phyloP scores from a whole-genome alignment of 2,888 invertebrate genomes.

The Stomorhina lunata region DNA sequence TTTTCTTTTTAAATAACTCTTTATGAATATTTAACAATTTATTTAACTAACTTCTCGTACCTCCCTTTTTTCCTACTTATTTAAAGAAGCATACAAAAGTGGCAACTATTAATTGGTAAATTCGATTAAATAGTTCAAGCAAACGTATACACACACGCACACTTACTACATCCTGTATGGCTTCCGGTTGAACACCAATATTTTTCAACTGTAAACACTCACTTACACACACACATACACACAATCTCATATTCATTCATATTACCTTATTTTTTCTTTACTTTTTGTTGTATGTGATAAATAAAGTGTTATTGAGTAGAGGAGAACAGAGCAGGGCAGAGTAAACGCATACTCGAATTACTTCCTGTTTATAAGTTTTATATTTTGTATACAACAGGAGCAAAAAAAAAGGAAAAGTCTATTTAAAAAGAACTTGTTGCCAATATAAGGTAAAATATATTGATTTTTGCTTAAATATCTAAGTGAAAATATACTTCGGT shows the following conservation, averaged over 20 bases:
- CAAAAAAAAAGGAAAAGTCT: neutral
- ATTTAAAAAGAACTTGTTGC: slow-evolving; percentile 49
- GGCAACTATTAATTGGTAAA: slow-evolving; percentile 54
- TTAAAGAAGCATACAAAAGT: slow-evolving; percentile 22
- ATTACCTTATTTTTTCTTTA: neutral
- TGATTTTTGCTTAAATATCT: slow-evolving; percentile 33
- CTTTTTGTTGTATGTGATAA: neutral
- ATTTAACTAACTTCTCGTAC: neutral
- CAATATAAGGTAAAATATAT: neutral
- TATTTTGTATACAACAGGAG: neutral
- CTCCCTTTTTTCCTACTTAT: neutral
- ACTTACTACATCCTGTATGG: slow-evolving; percentile 37
- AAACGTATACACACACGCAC: neutral
- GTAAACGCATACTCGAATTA: slow-evolving; percentile 29
- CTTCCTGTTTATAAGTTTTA: slow-evolving; percentile 37
- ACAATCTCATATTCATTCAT: neutral
- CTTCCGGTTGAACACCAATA: slow-evolving; percentile 32
- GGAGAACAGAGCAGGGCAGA: neutral
- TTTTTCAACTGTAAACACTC: neutral
- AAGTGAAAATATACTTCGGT: neutral
- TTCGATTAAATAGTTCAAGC: slow-evolving; percentile 38
- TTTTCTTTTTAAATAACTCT: neutral
- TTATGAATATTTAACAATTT: neutral
- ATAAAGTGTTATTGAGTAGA: neutral
- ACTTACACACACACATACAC: neutral